Evolutionary conservation across 2,888 invertebrate genomes (phyloP), one percentile per base, ranked within the genome.

Genomic region (Habrosyne pyritoides): DNA sequence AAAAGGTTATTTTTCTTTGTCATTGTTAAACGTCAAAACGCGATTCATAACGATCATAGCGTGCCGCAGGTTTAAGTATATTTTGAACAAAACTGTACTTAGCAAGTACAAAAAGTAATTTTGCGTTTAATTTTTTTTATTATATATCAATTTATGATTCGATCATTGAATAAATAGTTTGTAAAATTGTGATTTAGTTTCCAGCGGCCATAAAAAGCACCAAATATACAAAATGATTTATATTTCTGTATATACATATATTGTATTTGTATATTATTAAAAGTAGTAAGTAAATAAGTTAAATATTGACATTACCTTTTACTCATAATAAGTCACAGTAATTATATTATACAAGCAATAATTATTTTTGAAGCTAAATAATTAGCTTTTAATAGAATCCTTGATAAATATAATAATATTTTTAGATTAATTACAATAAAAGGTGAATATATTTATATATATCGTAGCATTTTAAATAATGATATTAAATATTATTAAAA

Each of bases 141-240:
- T 24, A 24, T 24, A 24, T 24, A 24, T 3, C 4, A 24, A 24
- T 24, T 42, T 42, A 42, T 42, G 42, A 42, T 42, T 12, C 1
- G 36, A 36, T 36, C 36, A 36, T 36, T n/a, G 2, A 7, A 36
- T 5, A 14, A 36, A 7, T 42, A 42, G 14, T 42, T 42, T 42
- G 0, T 42, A 22, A 8, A n/a, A 26, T 49, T 49, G 48, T 49
- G 48, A 49, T 49, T 49, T 14, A 6, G 2, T 54, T 63, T 67
- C 61, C 63, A 59, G 68, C 66, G 74, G 81, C 81, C 81, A 81
- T 81, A 77, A 56, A 58, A 36, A 46, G 63, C 76, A 80, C 79
- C 79, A 80, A 80, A 79, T 77, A 76, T 64, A 64, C 56, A 64
- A 71, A 65, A 71, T 69, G 72, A 72, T 79, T 71, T 71, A 68